Percentiles rank a stretch among this genome's conserved stretches.
These are phyloP conservation scores for Synergus itoensis DNA, from an alignment of 2,888 invertebrate species.

Conservation along the genomic window DNA sequence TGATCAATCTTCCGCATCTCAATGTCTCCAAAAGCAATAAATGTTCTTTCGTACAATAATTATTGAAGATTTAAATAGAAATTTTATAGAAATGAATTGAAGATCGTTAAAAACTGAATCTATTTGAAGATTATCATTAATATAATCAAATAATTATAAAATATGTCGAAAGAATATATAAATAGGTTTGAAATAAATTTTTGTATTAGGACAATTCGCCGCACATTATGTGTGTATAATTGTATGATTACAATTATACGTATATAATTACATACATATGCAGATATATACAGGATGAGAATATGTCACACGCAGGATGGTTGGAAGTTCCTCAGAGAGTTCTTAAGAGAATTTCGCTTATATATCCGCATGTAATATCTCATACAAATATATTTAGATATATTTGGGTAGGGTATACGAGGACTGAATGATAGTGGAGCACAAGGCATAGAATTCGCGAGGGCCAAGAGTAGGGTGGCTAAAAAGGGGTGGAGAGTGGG, in stretches of 20 bases:
- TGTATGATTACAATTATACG: too few relatives aligned
- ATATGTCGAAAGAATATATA: not conserved
- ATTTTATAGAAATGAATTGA: too few relatives aligned
- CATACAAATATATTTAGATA: constrained; percentile 45
- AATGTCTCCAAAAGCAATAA: constrained; percentile 43
- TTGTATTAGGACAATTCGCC: constrained; percentile 6
- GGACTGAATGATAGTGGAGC: constrained; percentile 56
- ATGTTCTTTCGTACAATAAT: too few relatives aligned
- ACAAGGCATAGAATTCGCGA: constrained; percentile 59
- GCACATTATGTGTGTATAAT: too few relatives aligned
- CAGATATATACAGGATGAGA: not conserved
- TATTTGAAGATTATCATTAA: too few relatives aligned
- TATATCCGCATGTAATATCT: constrained; percentile 33
- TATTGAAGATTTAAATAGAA: too few relatives aligned
- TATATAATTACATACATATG: too few relatives aligned
- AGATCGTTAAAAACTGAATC: too few relatives aligned
- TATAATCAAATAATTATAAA: not conserved
- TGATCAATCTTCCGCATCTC: constrained; percentile 72
- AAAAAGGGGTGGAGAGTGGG: constrained; percentile 51
- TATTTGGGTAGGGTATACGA: constrained; percentile 53
- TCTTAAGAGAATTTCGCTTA: constrained; percentile 31
- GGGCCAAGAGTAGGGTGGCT: constrained; percentile 58
- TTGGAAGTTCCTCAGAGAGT: constrained; percentile 14
- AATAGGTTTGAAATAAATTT: not conserved
- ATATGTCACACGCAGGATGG: constrained; percentile 17